phyloP scores from a whole-genome alignment of 2,888 invertebrate genomes.

The Ormia ochracea region DNA sequence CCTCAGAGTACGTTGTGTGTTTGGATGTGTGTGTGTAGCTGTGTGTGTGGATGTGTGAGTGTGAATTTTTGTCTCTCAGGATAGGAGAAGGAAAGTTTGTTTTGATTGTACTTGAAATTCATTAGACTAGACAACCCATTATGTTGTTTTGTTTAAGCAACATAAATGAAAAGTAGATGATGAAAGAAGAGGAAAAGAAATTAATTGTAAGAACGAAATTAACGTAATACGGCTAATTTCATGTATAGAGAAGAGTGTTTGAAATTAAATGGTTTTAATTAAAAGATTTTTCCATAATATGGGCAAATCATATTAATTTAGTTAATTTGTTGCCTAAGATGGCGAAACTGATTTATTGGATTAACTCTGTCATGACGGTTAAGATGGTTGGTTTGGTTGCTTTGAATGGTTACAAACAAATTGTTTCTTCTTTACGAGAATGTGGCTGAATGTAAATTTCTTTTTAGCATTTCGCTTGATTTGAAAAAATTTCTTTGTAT shows the following conservation, averaged over 20 bases:
- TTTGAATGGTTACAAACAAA: too few species aligned
- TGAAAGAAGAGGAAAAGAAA: not conserved
- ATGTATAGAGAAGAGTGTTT: constrained; percentile 25
- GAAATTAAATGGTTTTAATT: constrained; percentile 18
- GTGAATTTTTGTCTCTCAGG: not conserved
- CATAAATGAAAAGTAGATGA: not conserved
- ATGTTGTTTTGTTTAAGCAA: not conserved
- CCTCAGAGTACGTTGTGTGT: not conserved
- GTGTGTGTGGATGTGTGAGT: not conserved
- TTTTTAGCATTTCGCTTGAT: too few species aligned
- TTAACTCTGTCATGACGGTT: not conserved
- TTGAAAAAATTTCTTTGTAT: too few species aligned
- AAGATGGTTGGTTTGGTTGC: too few species aligned
- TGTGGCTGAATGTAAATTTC: too few species aligned
- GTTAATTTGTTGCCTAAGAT: constrained; percentile 16
- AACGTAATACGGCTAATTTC: constrained; percentile 12
- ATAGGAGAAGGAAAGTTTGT: not conserved
- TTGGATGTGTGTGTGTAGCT: not conserved
- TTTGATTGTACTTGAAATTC: constrained; percentile 30
- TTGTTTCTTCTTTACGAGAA: too few species aligned
- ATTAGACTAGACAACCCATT: constrained; percentile 31
- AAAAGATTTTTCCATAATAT: not conserved
- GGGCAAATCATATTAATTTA: constrained; percentile 18
- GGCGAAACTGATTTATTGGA: not conserved
- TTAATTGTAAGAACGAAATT: constrained; percentile 36